These are phyloP conservation scores for Motacilla alba DNA, from an alignment of 2,113 vertebrate genomes.

Conservation along the genomic window DNA sequence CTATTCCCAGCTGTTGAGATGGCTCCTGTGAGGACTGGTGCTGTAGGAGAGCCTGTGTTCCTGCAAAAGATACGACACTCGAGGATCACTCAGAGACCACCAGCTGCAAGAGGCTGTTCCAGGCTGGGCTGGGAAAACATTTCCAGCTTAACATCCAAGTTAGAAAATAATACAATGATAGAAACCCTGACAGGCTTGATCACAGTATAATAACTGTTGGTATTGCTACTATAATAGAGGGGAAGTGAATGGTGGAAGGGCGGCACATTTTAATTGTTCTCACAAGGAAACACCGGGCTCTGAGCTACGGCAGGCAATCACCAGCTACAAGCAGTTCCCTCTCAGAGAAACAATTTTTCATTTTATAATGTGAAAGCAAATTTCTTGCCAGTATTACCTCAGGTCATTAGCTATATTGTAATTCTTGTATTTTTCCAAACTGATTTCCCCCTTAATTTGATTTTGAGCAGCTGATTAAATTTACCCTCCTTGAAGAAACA, in stretches of 20 bases:
- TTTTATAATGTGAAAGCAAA: slow-evolving; percentile 40
- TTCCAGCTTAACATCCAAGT: not conserved
- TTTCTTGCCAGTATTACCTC: slow-evolving; percentile 58
- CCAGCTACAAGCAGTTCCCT: not conserved
- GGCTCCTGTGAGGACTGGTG: not conserved
- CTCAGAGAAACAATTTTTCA: slow-evolving; percentile 45
- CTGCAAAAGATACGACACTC: not conserved
- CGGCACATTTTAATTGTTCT: slow-evolving; percentile 31
- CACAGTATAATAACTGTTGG: not conserved
- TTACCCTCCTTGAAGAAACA: slow-evolving; percentile 49
- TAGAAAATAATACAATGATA: not conserved
- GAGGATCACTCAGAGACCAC: not conserved
- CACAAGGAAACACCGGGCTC: slow-evolving; percentile 3
- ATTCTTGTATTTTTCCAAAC: slow-evolving; percentile 56
- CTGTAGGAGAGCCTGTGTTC: not conserved
- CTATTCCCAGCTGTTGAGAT: not conserved
- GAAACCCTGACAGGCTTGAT: slow-evolving; percentile 31
- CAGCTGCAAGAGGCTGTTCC: not conserved
- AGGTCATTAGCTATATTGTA: slow-evolving; percentile 64
- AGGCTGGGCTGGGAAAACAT: not conserved
- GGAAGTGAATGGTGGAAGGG: slow-evolving; percentile 28
- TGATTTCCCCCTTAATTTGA: slow-evolving; percentile 63
- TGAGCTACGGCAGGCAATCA: not conserved
- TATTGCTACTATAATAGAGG: not conserved
- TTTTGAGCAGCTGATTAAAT: slow-evolving; percentile 63